Evolutionary conservation across 2,797 vertebrate species (phyloP).

Genomic region (Halcyon badia): DNA sequence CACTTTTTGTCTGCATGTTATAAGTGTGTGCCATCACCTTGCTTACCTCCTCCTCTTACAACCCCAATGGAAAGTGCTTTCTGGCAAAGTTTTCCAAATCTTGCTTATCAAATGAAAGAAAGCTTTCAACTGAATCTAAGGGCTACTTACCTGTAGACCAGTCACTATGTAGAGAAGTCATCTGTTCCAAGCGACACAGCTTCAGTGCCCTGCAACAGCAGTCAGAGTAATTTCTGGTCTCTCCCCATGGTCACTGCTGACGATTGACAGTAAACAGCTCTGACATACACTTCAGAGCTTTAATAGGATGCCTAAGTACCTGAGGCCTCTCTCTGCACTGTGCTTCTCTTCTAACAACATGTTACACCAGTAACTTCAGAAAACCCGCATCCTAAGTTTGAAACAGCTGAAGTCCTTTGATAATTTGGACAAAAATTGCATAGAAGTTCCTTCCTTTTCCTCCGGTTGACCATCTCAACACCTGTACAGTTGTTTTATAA

Average conservation of each 20-base stretch:
- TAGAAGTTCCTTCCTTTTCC: background rate
- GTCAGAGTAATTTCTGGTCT: background rate
- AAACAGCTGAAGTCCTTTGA: background rate
- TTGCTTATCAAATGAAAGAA: background rate
- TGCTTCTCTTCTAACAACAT: background rate
- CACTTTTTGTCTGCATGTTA: background rate
- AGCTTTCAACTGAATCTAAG: background rate
- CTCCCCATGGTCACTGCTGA: background rate
- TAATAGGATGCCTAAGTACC: background rate
- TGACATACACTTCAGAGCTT: background rate
- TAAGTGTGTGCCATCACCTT: background rate
- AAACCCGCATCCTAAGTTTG: background rate
- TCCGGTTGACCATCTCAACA: background rate
- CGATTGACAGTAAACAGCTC: background rate
- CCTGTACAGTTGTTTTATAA: background rate
- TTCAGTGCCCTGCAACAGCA: background rate
- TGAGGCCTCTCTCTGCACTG: accelerated
- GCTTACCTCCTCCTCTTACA: background rate
- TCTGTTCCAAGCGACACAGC: background rate
- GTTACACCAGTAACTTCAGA: background rate
- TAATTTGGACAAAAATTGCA: background rate
- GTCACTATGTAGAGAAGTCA: background rate
- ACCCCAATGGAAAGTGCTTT: background rate
- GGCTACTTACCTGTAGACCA: background rate
- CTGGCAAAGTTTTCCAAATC: background rate